Percentiles rank a stretch among this genome's conserved stretches.
These are phyloP conservation scores for Brachyhypopomus gauderio DNA, from an alignment of 2,113 vertebrate species.

Conservation along the genomic window DNA sequence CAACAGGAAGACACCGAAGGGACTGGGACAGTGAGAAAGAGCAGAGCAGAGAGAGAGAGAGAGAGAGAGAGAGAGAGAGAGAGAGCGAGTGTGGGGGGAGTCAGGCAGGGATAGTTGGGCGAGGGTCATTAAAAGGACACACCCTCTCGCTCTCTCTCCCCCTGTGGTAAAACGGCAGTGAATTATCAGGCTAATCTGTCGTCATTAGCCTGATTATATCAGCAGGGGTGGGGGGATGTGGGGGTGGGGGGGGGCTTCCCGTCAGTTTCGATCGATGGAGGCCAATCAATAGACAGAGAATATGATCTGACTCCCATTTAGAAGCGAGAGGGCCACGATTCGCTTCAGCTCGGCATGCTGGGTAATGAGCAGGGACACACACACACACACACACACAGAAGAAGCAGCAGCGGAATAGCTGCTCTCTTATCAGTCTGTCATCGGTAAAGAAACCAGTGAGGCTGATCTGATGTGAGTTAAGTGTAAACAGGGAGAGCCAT, in stretches of 20 bases:
- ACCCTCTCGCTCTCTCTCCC: conserved; percentile 40
- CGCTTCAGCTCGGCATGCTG: not conserved
- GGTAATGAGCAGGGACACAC: not conserved
- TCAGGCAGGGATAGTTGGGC: conserved; percentile 46
- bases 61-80: conserved; percentile 26
- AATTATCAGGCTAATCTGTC: conserved; percentile 80
- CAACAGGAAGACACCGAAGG: not conserved
- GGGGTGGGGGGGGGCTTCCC: conserved; percentile 61
- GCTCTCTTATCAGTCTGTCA: not conserved
- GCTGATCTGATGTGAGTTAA: not conserved
- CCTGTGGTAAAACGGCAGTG: conserved; percentile 64
- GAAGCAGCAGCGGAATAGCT: not conserved
- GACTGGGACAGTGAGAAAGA: not conserved
- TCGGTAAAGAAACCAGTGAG: not conserved
- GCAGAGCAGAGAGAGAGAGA: conserved; percentile 13
- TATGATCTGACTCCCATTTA: conserved; percentile 57
- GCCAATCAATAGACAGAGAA: conserved; percentile 79
- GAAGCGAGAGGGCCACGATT: conserved; percentile 17
- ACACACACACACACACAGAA: not conserved
- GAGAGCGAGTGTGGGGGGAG: conserved; percentile 47
- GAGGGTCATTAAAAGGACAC: conserved; percentile 77
- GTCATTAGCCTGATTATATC: conserved; percentile 83
- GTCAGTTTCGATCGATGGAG: conserved; percentile 77
- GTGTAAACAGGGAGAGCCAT: not conserved
- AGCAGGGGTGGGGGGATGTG: conserved; percentile 76